Conservation (phyloP, 2,888 invertebrate species). For the Eupithecia subumbrata region DNA sequence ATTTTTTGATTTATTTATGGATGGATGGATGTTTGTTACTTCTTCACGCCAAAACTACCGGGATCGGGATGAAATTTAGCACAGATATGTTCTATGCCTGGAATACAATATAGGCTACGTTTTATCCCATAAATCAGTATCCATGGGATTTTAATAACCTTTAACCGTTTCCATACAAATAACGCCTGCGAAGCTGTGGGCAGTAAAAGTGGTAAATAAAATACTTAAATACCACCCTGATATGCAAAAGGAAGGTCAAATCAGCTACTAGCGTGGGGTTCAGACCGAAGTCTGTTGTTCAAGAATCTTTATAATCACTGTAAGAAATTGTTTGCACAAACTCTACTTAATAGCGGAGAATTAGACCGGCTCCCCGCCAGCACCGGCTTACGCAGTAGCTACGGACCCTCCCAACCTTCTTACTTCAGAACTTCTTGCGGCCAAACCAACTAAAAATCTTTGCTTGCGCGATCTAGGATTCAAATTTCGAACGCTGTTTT, state of each 20-base stretch:
- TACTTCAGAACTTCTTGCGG: background rate
- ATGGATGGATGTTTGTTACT: no score
- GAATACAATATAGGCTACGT: no score
- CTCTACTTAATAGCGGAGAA: background rate
- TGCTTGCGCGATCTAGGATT: slow-evolving; percentile 28
- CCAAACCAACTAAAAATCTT: background rate
- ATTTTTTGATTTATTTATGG: no score
- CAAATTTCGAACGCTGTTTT: background rate
- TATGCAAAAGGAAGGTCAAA: slow-evolving; percentile 21
- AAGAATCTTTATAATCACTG: background rate
- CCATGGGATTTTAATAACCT: no score
- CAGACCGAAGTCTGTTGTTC: slow-evolving; percentile 11
- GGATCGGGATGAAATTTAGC: no score
- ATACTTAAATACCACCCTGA: background rate
- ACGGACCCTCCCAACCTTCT: slow-evolving; percentile 6
- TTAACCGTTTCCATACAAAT: no score
- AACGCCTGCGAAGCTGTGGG: no score
- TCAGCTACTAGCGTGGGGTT: slow-evolving; percentile 29
- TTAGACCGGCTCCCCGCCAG: slow-evolving; percentile 24
- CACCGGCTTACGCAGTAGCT: slow-evolving; percentile 12
- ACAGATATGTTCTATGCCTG: no score
- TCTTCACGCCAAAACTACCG: no score
- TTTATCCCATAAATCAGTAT: no score
- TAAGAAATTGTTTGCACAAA: background rate
- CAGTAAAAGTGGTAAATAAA: no score